A percentile compares a stretch with the other conserved stretches of the same genome.
Evolutionary conservation across 2,888 invertebrate genomes (phyloP).

Genomic region (Drosophila falleni): DNA sequence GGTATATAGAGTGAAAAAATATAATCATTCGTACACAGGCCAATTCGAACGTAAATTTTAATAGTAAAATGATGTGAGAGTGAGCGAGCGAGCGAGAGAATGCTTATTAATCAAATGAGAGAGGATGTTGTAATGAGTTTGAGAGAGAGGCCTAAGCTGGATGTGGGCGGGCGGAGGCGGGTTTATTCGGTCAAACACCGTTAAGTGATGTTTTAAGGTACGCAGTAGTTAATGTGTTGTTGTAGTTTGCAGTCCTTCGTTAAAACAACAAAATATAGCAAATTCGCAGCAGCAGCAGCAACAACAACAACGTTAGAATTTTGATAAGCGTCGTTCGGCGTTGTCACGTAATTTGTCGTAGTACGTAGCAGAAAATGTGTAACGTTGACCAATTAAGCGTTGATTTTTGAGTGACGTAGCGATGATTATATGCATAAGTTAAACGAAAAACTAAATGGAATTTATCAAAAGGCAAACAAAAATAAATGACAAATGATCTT

Average conservation of each 20-base stretch:
- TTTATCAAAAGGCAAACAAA: slow-evolving; percentile 50
- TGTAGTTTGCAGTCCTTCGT: slow-evolving; percentile 40
- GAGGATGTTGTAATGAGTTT: slow-evolving; percentile 4
- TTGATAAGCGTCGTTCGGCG: slow-evolving; percentile 60
- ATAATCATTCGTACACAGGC: slow-evolving; percentile 65
- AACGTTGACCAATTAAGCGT: slow-evolving; percentile 55
- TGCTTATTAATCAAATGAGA: slow-evolving; percentile 30
- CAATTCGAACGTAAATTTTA: slow-evolving; percentile 66
- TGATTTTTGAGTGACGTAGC: slow-evolving; percentile 22
- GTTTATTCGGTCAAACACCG: background rate
- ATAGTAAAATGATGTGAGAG: slow-evolving; percentile 46
- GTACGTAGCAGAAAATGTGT: slow-evolving; percentile 16
- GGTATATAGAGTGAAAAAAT: slow-evolving; percentile 20
- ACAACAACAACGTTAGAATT: slow-evolving; percentile 72
- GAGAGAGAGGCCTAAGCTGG: slow-evolving; percentile 38
- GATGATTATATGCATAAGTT: slow-evolving; percentile 51
- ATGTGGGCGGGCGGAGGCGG: slow-evolving; percentile 18
- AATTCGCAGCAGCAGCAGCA: slow-evolving; percentile 42
- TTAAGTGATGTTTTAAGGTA: slow-evolving; percentile 28
- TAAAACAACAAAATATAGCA: slow-evolving; percentile 27
- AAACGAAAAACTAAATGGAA: slow-evolving; percentile 56
- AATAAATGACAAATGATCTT: slow-evolving; percentile 28
- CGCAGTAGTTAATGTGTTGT: slow-evolving; percentile 40
- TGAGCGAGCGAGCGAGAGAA: slow-evolving; percentile 32
- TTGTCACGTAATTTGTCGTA: slow-evolving; percentile 33